Evolutionary conservation across 2,888 invertebrate genomes (phyloP).

Genomic region (Agrotis ipsilon): DNA sequence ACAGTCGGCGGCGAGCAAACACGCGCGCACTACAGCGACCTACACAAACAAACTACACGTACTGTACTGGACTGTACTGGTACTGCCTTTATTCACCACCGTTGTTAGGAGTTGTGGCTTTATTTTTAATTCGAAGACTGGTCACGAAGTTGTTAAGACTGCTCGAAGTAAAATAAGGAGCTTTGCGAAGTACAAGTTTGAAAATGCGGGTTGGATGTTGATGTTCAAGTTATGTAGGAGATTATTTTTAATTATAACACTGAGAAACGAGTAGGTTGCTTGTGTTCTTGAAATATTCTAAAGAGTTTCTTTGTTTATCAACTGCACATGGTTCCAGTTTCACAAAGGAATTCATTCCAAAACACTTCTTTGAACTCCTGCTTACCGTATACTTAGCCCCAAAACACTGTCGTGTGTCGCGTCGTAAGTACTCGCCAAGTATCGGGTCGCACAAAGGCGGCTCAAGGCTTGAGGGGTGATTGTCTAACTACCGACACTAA

Average conservation of each 20-base stretch:
- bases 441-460: slow-evolving; percentile 45
- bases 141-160: neutral
- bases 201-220: neutral
- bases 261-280: neutral
- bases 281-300: neutral
- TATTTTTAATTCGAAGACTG: slow-evolving; percentile 6
- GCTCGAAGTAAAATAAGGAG: neutral
- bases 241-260: neutral
- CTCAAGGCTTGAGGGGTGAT: slow-evolving; percentile 47
- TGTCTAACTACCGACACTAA: slow-evolving; percentile 55
- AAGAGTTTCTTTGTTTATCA: neutral
- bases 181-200: neutral
- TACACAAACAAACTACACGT: slow-evolving; percentile 23
- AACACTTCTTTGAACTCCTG: slow-evolving; percentile 11
- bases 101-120: neutral
- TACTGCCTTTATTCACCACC: slow-evolving; percentile 21
- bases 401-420: slow-evolving; percentile 16
- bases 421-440: slow-evolving; percentile 25
- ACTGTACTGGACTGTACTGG: neutral
- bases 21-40: slow-evolving; percentile 5
- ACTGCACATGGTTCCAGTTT: neutral
- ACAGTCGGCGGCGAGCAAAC: slow-evolving; percentile 17
- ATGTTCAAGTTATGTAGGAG: neutral
- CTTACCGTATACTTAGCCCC: neutral
- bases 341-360: neutral